Percentiles rank a stretch among this genome's conserved stretches.
Conservation (phyloP, 2,888 invertebrate species). For the Eilema depressum region DNA sequence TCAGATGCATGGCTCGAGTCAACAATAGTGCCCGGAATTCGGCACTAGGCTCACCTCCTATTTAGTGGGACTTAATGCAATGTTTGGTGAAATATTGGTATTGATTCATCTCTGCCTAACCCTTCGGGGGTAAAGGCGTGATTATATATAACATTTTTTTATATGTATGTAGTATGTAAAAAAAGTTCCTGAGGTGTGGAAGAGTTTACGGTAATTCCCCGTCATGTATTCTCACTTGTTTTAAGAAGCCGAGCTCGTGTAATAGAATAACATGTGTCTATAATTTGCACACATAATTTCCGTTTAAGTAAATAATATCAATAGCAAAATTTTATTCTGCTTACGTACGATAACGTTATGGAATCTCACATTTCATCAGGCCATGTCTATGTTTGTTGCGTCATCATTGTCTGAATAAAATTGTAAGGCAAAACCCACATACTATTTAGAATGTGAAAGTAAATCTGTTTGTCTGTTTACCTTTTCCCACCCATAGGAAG, state of each 20-base stretch:
- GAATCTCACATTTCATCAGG: background rate
- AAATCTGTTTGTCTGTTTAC: background rate
- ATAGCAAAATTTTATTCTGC: background rate
- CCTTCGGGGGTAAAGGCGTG: too few species aligned
- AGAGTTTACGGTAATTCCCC: background rate
- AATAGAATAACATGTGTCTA: background rate
- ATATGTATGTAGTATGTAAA: too few species aligned
- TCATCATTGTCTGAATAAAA: background rate
- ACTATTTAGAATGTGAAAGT: too few species aligned
- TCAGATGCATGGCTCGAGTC: too few species aligned
- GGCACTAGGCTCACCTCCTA: too few species aligned
- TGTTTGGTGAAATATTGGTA: too few species aligned
- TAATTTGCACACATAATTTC: conserved; percentile 1
- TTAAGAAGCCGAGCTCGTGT: background rate
- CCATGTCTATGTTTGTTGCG: background rate
- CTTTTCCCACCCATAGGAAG: too few species aligned
- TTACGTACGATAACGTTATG: background rate
- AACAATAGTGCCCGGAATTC: too few species aligned
- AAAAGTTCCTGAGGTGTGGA: background rate
- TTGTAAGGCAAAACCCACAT: background rate
- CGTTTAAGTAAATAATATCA: background rate
- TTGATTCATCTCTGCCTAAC: too few species aligned
- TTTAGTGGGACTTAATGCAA: too few species aligned
- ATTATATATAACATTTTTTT: too few species aligned
- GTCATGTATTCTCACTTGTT: background rate